A percentile compares a stretch with the other conserved stretches of the same genome.
phyloP scores from a whole-genome alignment of 2,113 vertebrate species.

The Oryctolagus cuniculus region DNA sequence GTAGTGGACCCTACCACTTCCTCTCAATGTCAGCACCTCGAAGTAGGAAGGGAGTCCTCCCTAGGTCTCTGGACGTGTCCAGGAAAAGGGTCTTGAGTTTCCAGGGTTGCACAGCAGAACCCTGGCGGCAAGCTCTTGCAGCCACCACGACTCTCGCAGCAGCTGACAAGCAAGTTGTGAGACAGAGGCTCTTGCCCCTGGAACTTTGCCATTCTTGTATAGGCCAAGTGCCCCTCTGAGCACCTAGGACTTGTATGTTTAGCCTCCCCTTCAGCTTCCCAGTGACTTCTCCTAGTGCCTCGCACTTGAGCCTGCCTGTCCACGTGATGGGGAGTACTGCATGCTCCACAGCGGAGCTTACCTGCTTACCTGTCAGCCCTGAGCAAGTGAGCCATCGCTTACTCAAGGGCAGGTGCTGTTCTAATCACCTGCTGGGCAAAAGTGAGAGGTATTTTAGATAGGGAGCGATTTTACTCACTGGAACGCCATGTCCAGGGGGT shows the following conservation, averaged over 20 bases:
- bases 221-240: fast-evolving
- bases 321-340: fast-evolving
- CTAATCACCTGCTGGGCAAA: not conserved
- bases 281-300: not conserved
- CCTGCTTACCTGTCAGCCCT: not conserved
- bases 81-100: not conserved
- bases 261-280: not conserved
- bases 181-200: fast-evolving
- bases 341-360: not conserved
- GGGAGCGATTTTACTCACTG: too few relatives aligned
- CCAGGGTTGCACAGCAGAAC: fast-evolving
- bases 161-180: fast-evolving
- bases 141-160: not conserved
- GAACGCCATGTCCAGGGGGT: fast-evolving
- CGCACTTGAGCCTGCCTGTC: not conserved
- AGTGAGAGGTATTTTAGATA: too few relatives aligned
- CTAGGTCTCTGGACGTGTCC: not conserved
- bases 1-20: too few relatives aligned
- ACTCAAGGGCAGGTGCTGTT: fast-evolving
- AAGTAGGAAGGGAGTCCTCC: not conserved
- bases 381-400: fast-evolving
- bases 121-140: not conserved
- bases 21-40: not conserved
- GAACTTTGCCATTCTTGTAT: fast-evolving
- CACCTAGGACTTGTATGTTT: fast-evolving